Conservation (phyloP, 2,797 vertebrate species). For the Sebastes itinus region DNA sequence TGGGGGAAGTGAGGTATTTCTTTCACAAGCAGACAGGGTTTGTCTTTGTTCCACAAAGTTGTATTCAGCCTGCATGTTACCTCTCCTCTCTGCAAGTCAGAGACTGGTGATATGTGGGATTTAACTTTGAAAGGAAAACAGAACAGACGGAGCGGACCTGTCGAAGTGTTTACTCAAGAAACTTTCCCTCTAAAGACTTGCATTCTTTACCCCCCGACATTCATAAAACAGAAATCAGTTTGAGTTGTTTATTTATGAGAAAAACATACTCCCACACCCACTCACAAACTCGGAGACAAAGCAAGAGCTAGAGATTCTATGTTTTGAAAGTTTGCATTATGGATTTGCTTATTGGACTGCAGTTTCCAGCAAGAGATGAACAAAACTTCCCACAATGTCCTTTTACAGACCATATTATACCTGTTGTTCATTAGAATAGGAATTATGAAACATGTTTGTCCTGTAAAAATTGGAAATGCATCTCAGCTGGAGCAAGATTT, state of each 20-base stretch:
- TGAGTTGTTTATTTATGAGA: not conserved
- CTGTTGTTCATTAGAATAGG: not conserved
- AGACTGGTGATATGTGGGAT: not conserved
- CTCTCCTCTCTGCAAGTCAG: not conserved
- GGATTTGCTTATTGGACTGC: not conserved
- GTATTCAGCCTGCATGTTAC: not conserved
- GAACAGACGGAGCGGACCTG: not conserved
- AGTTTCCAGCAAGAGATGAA: not conserved
- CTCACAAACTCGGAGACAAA: not conserved
- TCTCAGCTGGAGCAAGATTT: not conserved
- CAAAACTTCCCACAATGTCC: not conserved
- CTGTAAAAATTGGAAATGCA: not conserved
- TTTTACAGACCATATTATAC: not conserved
- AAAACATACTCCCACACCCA: not conserved
- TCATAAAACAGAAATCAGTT: not conserved
- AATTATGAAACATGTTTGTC: not conserved
- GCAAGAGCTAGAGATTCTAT: not conserved
- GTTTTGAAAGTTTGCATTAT: not conserved
- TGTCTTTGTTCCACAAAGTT: not conserved
- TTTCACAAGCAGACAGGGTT: not conserved
- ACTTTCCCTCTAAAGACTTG: not conserved
- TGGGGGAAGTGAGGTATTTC: not conserved
- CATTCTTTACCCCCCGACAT: not conserved
- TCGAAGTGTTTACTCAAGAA: not conserved
- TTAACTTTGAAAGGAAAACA: not conserved